Evolutionary conservation across 2,113 vertebrate species (phyloP), one percentile per base, ranked within the genome.

Genomic region (Brachyhypopomus gauderio): DNA sequence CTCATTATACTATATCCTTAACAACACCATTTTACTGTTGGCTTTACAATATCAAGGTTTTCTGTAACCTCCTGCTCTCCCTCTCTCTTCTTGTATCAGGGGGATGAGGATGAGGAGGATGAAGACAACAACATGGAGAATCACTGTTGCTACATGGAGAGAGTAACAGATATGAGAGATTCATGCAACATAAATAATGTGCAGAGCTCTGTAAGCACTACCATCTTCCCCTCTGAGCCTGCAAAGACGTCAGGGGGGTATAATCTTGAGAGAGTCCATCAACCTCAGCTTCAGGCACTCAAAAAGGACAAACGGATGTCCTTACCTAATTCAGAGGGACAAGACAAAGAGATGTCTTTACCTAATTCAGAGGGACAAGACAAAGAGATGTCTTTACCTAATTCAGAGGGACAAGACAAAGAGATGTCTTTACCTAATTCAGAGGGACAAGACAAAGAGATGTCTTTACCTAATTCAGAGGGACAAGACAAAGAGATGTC

Each of bases 131-230:
- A 74, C 0, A 27, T 41, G 12, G 59, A 81, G 9, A 52, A 16
- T 55, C 27, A 59, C 4, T 36, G 20, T 45, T 30, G 5, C 48
- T 81, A 81, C 48, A 81, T 81, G 79, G 48, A 75, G 5, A 45
- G 79, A 67, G 58, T 4, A 4, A 34, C 1, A 34, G 9, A 14
- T 11, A 6, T 14, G 6, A 70, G 66, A 41, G 58, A 45, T 38
- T 62, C 38, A 3, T 11, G 25, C 17, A 36, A 8, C 38, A 59
- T 48, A 0, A 22, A 20, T n/a, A 59, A 63, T 16, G 34, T 3
- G 4, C 66, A 70, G 11, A 66, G 20, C 9, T 66, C 45, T 20
- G 25, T 7, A 12, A 70, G 34, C 36, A 70, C 36, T 14, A 34
- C 66, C 19, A 5, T 27, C 22, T 1, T 3, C 20, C 16, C 8